Base-by-base conservation (phyloP, 2,113 vertebrate species). In the Cnemophilus loriae region DNA sequence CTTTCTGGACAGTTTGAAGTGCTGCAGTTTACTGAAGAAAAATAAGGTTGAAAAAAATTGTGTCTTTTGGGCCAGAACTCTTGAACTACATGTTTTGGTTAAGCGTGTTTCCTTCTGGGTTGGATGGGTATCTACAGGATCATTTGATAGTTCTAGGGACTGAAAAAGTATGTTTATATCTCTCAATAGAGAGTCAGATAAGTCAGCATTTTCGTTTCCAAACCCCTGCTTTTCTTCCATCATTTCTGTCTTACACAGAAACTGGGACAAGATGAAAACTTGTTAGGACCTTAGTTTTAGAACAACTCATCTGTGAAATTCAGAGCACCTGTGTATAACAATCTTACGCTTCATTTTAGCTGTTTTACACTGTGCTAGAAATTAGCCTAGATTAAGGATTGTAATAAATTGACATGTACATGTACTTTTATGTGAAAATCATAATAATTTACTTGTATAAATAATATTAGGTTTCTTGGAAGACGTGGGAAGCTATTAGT, bases 11-110 rank as follows among this genome's bases (percentile, higher is more conserved):
- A 80, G 41, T 90, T 93, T 24, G 84, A 53, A 61, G 47, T 92
- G 74, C 76, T 89, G 24, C 42, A 65, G 37, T 57, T 88, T 90
- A 47, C 80, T 91, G 75, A 95, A 96, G 92, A 88, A 89, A 94
- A 92, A 47, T 74, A 70, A 79, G 57, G 41, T 84, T 83, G 23
- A 75, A 73, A 94, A 93, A 80, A 67, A 89, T 89, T 16, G 6
- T 69, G 21, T 91, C 12, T 64, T 39, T 55, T 81, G 52, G 47
- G 33, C 50, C 14, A 59, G 76, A 92, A 63, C 53, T 64, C 76
- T 68, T 70, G 74, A 95, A 71, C 71, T 89, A 33, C 50, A 24
- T 90, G 94, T 79, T 69, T 73, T 96, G 90, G 87, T 93, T 89
- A 78, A 71, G 37, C 2, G 5, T 52, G 11, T 97, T 97, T 97